These are phyloP conservation scores for Hofmannophila pseudospretella DNA, from an alignment of 2,888 invertebrate genomes.

Conservation along the genomic window DNA sequence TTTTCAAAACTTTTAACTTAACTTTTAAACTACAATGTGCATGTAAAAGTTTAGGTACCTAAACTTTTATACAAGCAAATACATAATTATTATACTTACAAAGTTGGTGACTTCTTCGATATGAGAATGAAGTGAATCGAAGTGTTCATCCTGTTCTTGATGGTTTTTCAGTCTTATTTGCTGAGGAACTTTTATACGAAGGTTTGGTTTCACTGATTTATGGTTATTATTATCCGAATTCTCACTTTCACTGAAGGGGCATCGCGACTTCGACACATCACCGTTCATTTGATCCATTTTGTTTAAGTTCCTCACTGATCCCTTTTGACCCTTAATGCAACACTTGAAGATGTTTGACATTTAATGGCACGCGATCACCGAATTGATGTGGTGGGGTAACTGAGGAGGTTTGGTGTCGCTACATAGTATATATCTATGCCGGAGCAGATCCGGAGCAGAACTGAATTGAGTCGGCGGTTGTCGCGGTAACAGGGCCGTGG, in stretches of 20 bases:
- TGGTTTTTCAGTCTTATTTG: constrained; percentile 57
- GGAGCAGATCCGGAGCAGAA: constrained; percentile 39
- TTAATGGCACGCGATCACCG: constrained; percentile 14
- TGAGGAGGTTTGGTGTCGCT: constrained; percentile 29
- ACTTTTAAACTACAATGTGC: no score
- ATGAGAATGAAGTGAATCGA: constrained; percentile 52
- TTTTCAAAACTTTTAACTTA: no score
- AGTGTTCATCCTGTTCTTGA: constrained; percentile 40
- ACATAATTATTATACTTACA: no score
- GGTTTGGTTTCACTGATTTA: constrained; percentile 44
- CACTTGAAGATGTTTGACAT: constrained; percentile 39
- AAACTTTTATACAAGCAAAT: no score
- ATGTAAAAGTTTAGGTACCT: no score
- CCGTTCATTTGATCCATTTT: constrained; percentile 48
- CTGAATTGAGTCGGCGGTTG: constrained; percentile 38
- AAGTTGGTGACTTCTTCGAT: constrained; percentile 41
- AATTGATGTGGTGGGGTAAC: constrained; percentile 21
- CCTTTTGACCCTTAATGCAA: constrained; percentile 27
- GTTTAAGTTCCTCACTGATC: constrained; percentile 22
- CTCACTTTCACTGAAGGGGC: constrained; percentile 48
- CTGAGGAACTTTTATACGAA: constrained; percentile 58
- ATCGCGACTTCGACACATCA: constrained; percentile 26
- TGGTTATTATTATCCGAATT: constrained; percentile 39
- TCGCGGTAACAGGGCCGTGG: constrained; percentile 42
- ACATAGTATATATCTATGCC: constrained; percentile 58